A percentile compares a stretch with the other conserved stretches of the same genome.
phyloP scores from a whole-genome alignment of 2,888 invertebrate genomes.

The Chironomus riparius region DNA sequence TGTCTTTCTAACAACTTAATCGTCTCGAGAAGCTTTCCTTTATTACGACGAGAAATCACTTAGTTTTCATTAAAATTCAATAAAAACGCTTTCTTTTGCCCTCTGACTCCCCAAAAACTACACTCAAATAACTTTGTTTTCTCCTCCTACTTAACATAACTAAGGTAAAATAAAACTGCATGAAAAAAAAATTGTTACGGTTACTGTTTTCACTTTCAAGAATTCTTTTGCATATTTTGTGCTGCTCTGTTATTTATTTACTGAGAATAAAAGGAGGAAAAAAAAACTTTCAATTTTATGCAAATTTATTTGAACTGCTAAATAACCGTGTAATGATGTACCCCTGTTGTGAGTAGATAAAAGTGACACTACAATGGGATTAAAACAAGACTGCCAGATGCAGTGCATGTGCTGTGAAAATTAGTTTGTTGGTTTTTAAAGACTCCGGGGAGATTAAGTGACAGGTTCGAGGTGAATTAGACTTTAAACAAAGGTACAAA shows the following conservation, averaged over 20 bases:
- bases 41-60: no score
- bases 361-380: background rate
- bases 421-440: no score
- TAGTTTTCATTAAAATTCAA: no score
- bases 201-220: background rate
- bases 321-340: background rate
- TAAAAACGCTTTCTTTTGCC: background rate
- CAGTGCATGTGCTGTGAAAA: no score
- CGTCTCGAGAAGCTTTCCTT: no score
- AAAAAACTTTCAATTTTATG: constrained; percentile 4
- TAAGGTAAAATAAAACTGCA: background rate
- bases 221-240: background rate
- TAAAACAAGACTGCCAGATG: no score
- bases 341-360: background rate
- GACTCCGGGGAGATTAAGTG: no score
- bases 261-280: no score
- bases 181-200: background rate
- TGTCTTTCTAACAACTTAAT: no score
- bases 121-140: background rate
- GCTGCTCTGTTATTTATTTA: no score
- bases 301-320: background rate
- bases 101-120: background rate
- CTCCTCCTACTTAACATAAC: background rate
- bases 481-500: no score
- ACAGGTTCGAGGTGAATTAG: no score